Evolutionary conservation across 2,888 invertebrate species (phyloP), one percentile per base, ranked within the genome.

Genomic region (Cheilosia grossa): DNA sequence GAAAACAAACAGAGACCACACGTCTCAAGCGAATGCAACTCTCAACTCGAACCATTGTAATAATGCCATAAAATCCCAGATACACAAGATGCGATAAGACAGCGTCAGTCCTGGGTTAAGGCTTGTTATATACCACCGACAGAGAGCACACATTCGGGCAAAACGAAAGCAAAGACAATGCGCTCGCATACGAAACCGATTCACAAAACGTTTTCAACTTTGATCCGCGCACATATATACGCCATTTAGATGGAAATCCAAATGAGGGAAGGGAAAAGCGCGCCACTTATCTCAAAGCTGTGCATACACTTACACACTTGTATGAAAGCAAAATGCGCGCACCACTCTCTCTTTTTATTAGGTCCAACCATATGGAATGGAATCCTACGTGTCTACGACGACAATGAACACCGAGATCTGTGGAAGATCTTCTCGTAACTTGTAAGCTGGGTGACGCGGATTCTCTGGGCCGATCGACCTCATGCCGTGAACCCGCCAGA

Each of bases 141-240:
- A 64, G 79, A 73, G 70, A 78, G 80, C 73, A 70, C 61, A 21
- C 44, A 51, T 47, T 67, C 44, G 27, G 19, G 21, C 44, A 47
- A 27, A 27, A 27, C 49, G 49, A 69, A 44, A 56, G 56, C 61
- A 58, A 58, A 37, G 17, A 19, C 10, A 17, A 24, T 40, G 6
- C 40, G 7, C 33, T 17, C 77, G 69, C 74, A 56, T 64, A 85
- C 75, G 70, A 72, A 67, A 72, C 70, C 81, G 85, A 81, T 77
- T 77, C 81, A 85, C 85, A 85, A 85, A 85, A 85, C 81, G 81
- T 85, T 85, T 85, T 85, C 85, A 85, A 85, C 85, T 85, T 85
- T 85, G 85, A 85, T 85, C 85, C 56, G 75, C 75, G 47, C 54
- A 74, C 83, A 70, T 83, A 74, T 49, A 47, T 64, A 64, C 72